Evolutionary conservation across 2,797 vertebrate species (phyloP).

Genomic region (Pseudochirops cupreus): DNA sequence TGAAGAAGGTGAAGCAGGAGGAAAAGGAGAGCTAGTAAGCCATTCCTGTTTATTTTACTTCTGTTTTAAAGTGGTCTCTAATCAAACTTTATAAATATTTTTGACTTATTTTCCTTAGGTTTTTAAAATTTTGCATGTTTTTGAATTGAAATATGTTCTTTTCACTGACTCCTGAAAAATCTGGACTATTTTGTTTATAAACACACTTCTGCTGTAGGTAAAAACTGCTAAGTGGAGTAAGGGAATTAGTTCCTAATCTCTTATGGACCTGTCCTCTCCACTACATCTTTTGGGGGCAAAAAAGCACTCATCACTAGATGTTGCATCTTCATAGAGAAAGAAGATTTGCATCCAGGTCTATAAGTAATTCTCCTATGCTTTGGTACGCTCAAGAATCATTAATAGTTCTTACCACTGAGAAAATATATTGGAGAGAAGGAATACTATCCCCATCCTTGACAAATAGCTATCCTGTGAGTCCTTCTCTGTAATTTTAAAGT

Average conservation of each 20-base stretch:
- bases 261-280: not conserved
- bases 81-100: not conserved
- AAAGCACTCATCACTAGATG: not conserved
- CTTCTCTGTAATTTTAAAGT: not conserved
- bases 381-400: not conserved
- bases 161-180: conserved; percentile 15
- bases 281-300: not conserved
- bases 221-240: conserved; percentile 6
- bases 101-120: conserved; percentile 17
- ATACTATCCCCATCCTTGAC: not conserved
- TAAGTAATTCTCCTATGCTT: not conserved
- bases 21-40: conserved; percentile 94
- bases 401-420: not conserved
- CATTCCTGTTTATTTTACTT: conserved; percentile 2
- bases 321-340: not conserved
- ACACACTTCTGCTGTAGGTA: not conserved
- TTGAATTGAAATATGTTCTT: not conserved
- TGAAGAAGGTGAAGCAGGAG: conserved; percentile 94
- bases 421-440: not conserved
- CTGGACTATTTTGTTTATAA: not conserved
- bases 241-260: not conserved
- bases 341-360: not conserved
- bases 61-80: conserved; percentile 13
- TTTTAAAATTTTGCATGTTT: not conserved
- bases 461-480: not conserved